phyloP scores from a whole-genome alignment of 1,140 invertebrate species.

The Acromyrmex heyeri region DNA sequence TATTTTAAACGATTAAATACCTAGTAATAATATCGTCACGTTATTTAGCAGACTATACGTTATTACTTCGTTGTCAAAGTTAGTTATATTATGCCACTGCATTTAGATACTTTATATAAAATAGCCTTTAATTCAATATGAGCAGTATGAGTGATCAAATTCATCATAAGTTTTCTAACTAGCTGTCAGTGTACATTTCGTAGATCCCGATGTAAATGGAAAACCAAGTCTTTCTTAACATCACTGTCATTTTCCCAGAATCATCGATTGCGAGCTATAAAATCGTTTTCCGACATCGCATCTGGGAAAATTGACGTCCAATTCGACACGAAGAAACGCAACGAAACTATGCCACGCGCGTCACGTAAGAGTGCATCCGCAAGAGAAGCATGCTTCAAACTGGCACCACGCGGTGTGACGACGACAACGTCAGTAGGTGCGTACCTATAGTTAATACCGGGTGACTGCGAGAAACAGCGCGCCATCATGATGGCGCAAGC shows the following conservation, averaged over 20 bases:
- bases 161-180: background rate
- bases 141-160: no score
- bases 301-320: background rate
- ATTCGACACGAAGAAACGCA: slow-evolving; percentile 34
- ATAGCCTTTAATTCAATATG: no score
- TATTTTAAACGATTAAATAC: no score
- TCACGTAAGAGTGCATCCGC: slow-evolving; percentile 83
- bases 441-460: slow-evolving; percentile 76
- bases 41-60: no score
- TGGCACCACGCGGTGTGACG: slow-evolving; percentile 84
- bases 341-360: slow-evolving; percentile 49
- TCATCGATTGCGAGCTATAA: background rate
- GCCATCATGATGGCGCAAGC: slow-evolving; percentile 73
- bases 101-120: no score
- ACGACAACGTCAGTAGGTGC: slow-evolving; percentile 80
- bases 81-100: no score
- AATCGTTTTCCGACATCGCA: background rate
- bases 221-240: background rate
- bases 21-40: no score
- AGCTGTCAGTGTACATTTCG: background rate
- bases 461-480: slow-evolving; percentile 68
- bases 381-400: slow-evolving; percentile 86
- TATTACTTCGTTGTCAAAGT: no score
- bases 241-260: slow-evolving; percentile 19
- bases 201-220: background rate